Base-by-base conservation (phyloP, 2,797 vertebrate genomes). In the Pseudochromis fuscus region DNA sequence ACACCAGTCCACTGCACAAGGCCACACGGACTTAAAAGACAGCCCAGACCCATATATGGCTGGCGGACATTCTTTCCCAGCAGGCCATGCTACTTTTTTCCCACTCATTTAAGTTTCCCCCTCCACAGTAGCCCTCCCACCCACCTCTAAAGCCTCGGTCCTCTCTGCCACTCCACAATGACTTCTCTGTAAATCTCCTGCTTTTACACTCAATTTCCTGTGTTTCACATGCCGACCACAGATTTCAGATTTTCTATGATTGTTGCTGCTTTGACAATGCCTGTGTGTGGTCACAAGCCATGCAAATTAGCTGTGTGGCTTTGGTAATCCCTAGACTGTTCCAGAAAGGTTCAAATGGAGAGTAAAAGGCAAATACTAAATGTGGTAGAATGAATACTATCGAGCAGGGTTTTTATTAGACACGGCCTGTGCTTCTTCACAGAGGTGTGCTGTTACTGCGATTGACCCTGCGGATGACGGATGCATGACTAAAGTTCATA, bases 41-140 rank as follows among this genome's bases (percentile, higher is more conserved):
- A 80, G 62, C 35, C 72, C 58, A 66, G 82, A 81, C 82, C 85
- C 86, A 75, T 67, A 83, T 77, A 82, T 59, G 42, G 57, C 44
- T 23, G 35, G 66, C 61, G 77, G 82, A 76, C 77, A 87, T 91
- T 90, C 80, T 86, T 90, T 84, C 88, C 79, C 90, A 88, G 84
- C 79, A 88, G 75, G 82, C 72, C 46, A 35, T 73, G 75, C 79
- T 76, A 70, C 81, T 83, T 62, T 83, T 82, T 82, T 28, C 77
- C 82, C 72, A 66, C 79, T 88, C 82, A 75, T 85, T 89, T 83
- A 77, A 71, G 81, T 74, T 79, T 83, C 62, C 48, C 75, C 64
- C 78, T 77, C 52, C 70, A 72, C 48, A 62, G 49, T 16, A 67
- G 81, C 60, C 71, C 74, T 42, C 55, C 65, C 38, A 65, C 71